phyloP scores from a whole-genome alignment of 2,888 invertebrate species.

The Stenotaenia linearis region DNA sequence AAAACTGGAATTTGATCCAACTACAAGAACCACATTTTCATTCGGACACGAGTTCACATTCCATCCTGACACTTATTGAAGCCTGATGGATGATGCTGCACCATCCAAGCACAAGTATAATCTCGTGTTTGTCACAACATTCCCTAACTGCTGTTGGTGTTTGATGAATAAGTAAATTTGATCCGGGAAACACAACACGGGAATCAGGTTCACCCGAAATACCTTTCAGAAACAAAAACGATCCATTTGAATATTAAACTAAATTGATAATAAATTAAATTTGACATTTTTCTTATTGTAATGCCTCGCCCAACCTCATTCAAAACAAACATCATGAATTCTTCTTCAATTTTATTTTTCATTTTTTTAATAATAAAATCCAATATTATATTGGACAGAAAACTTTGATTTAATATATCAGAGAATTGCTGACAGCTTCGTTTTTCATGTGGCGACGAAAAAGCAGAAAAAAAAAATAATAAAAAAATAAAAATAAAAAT shows the following conservation, averaged over 20 bases:
- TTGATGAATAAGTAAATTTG: conserved; percentile 5
- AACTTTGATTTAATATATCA: neutral
- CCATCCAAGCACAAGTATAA: neutral
- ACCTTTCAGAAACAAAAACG: neutral
- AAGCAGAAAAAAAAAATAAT: neutral
- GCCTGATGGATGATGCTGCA: conserved; percentile 13
- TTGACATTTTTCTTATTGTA: neutral
- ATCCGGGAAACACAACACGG: neutral
- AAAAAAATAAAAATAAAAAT: neutral
- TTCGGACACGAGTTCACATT: neutral
- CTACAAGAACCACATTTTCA: neutral
- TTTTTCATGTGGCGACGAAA: neutral
- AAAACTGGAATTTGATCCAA: conserved; percentile 6
- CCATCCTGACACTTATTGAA: conserved; percentile 2
- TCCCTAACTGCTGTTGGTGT: neutral
- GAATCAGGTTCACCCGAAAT: neutral
- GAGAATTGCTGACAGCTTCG: neutral
- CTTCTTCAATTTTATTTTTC: neutral
- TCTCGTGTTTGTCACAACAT: neutral
- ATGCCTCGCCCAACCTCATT: neutral
- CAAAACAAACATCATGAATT: neutral
- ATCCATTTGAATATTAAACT: neutral
- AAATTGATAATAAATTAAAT: neutral
- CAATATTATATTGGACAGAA: neutral
- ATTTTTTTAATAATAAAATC: neutral